Evolutionary conservation across 2,797 vertebrate genomes (phyloP).

Genomic region (Tangara arthus): DNA sequence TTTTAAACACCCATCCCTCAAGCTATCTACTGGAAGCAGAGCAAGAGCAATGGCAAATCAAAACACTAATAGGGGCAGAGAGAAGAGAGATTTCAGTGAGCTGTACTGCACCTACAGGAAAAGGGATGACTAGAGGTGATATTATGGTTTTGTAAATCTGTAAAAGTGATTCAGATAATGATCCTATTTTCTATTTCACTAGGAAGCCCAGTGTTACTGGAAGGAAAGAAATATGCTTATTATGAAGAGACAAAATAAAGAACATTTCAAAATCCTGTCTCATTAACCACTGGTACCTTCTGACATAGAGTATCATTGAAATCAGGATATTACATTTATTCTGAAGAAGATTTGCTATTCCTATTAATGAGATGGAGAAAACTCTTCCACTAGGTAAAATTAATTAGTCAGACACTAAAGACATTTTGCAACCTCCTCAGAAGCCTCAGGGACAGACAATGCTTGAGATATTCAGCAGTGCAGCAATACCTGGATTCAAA

Average conservation of each 20-base stretch:
- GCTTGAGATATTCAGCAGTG: not conserved
- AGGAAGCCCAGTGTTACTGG: not conserved
- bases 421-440: not conserved
- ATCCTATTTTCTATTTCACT: not conserved
- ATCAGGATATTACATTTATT: not conserved
- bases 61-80: not conserved
- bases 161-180: not conserved
- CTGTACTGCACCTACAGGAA: not conserved
- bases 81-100: not conserved
- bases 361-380: not conserved
- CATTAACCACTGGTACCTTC: not conserved
- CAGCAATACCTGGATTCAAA: not conserved
- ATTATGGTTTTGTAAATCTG: not conserved
- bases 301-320: not conserved
- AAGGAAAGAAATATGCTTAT: not conserved
- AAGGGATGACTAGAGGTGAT: not conserved
- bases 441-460: not conserved
- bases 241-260: not conserved
- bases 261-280: not conserved
- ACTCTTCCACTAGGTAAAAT: not conserved
- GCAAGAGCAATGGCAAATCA: not conserved
- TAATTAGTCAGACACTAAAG: not conserved
- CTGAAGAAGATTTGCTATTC: not conserved
- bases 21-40: not conserved
- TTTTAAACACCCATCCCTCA: not conserved